Percentiles rank a stretch among this genome's conserved stretches.
phyloP scores from a whole-genome alignment of 2,797 vertebrate species.

The Telmatherina bonti region DNA sequence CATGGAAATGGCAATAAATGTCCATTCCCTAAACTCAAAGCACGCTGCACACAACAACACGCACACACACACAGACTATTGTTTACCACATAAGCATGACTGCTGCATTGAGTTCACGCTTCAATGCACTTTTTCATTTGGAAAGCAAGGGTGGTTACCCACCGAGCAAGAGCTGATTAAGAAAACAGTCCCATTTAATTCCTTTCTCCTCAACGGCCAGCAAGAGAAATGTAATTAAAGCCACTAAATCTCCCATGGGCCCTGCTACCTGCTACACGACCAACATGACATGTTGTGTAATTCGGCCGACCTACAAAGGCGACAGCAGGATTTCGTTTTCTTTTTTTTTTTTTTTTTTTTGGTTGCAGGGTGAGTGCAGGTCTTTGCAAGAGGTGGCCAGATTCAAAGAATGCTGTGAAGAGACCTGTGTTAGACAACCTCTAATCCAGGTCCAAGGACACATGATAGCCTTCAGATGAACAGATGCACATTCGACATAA shows the following conservation, averaged over 20 bases:
- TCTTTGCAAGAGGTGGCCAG: constrained; percentile 45
- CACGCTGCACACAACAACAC: constrained; percentile 45
- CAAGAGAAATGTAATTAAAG: constrained; percentile 86
- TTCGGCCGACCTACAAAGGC: constrained; percentile 77
- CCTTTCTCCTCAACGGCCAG: constrained; percentile 80
- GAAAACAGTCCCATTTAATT: constrained; percentile 84
- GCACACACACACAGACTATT: constrained; percentile 54
- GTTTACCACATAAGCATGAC: constrained; percentile 80
- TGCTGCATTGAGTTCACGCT: constrained; percentile 76
- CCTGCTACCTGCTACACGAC: constrained; percentile 77
- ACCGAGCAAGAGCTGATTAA: constrained; percentile 82
- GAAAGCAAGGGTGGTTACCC: constrained; percentile 78
- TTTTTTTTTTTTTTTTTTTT: constrained; percentile 37
- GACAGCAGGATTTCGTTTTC: constrained; percentile 39
- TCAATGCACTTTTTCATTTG: constrained; percentile 84
- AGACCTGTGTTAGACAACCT: constrained; percentile 48
- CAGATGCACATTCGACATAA: constrained; percentile 33
- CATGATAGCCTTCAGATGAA: constrained; percentile 37
- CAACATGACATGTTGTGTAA: constrained; percentile 82
- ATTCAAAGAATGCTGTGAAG: constrained; percentile 20
- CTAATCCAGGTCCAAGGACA: constrained; percentile 53
- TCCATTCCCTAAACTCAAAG: constrained; percentile 60
- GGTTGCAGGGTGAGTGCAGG: constrained; percentile 46
- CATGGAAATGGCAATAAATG: constrained; percentile 73
- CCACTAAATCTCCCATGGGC: constrained; percentile 80